Conservation (phyloP, 1,140 invertebrate species). For the Bactericera cockerelli region DNA sequence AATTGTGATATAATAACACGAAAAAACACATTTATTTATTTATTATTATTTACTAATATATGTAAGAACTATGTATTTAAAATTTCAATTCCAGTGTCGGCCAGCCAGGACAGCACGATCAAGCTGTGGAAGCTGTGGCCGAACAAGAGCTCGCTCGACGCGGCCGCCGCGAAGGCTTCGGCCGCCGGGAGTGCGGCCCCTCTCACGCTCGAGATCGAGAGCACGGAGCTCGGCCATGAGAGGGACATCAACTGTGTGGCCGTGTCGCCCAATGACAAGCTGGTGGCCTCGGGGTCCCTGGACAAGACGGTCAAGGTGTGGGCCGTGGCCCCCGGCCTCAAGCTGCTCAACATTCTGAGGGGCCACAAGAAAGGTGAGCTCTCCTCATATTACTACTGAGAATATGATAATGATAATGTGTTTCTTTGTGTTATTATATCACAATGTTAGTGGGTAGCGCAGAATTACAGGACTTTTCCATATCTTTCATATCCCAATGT, state of each 20-base stretch:
- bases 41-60: too few relatives aligned
- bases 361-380: neutral
- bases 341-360: neutral
- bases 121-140: conserved; percentile 65
- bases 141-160: conserved; percentile 33
- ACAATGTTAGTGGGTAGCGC: too few relatives aligned
- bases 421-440: too few relatives aligned
- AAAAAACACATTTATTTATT: too few relatives aligned
- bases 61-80: too few relatives aligned
- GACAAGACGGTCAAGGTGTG: conserved; percentile 83
- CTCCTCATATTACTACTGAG: too few relatives aligned
- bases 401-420: too few relatives aligned
- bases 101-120: conserved; percentile 78
- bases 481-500: too few relatives aligned
- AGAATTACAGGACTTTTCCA: too few relatives aligned
- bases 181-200: neutral
- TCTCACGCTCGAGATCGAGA: conserved; percentile 38
- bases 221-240: conserved; percentile 66
- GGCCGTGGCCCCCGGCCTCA: neutral
- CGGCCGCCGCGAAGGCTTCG: conserved; percentile 59
- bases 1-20: too few relatives aligned
- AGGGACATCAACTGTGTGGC: conserved; percentile 79
- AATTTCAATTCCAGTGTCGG: conserved; percentile 65
- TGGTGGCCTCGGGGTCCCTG: conserved; percentile 77
- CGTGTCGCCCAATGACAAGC: conserved; percentile 77